These are phyloP conservation scores for Drosophila falleni DNA, from an alignment of 2,888 invertebrate genomes.

Conservation along the genomic window DNA sequence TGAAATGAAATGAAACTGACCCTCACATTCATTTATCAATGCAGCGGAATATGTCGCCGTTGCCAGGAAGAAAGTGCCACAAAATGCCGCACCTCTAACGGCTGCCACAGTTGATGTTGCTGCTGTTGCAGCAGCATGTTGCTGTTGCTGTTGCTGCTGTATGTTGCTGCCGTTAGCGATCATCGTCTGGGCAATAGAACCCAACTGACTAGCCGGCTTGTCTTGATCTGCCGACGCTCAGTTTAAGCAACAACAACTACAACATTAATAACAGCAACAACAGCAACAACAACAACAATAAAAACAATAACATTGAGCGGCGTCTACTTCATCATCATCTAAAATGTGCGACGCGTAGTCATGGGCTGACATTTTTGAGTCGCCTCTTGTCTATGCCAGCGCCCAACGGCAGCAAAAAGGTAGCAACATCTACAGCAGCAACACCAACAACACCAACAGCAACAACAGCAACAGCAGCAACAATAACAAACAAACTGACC, in stretches of 20 bases:
- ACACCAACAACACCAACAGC: slow-evolving; percentile 25
- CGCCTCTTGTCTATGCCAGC: slow-evolving; percentile 61
- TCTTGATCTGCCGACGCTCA: slow-evolving; percentile 64
- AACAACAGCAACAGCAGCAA: slow-evolving; percentile 29
- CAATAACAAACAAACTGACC: slow-evolving; percentile 46
- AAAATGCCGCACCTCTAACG: slow-evolving; percentile 54
- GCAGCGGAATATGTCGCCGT: slow-evolving; percentile 70
- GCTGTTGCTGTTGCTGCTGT: slow-evolving; percentile 29
- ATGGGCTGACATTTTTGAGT: slow-evolving; percentile 76
- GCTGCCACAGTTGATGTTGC: slow-evolving; percentile 40
- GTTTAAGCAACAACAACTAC: slow-evolving; percentile 10
- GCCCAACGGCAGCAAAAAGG: slow-evolving; percentile 67
- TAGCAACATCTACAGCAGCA: slow-evolving; percentile 46
- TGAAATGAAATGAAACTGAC: slow-evolving; percentile 57
- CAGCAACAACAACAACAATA: not conserved
- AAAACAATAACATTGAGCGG: slow-evolving; percentile 33
- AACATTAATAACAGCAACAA: not conserved
- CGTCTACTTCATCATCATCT: slow-evolving; percentile 80
- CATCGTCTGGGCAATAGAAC: slow-evolving; percentile 43
- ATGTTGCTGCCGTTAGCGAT: slow-evolving; percentile 38
- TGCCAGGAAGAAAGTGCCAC: slow-evolving; percentile 60
- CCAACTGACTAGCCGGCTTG: slow-evolving; percentile 50
- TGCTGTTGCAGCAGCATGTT: slow-evolving; percentile 24
- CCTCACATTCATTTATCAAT: slow-evolving; percentile 81
- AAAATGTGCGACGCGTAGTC: slow-evolving; percentile 74